A percentile compares a stretch with the other conserved stretches of the same genome.
Conservation (phyloP, 2,797 vertebrate species). For the Pitangus sulphuratus region DNA sequence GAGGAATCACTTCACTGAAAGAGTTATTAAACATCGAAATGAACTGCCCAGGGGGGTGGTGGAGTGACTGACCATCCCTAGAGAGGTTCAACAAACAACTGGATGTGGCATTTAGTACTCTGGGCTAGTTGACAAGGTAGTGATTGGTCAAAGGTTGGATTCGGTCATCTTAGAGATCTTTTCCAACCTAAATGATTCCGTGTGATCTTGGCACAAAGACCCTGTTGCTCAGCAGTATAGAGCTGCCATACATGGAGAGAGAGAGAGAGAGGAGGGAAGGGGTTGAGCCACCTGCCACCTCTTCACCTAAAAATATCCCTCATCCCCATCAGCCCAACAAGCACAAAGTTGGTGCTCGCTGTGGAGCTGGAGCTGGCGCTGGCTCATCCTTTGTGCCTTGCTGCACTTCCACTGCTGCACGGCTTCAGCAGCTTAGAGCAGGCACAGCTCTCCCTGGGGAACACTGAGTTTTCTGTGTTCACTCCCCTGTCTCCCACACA, state of each 20-base stretch:
- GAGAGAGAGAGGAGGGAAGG: background rate
- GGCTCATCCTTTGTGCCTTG: fast-evolving
- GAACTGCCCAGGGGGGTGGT: background rate
- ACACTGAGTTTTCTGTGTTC: conserved; percentile 17
- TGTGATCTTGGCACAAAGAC: background rate
- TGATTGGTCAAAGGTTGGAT: background rate
- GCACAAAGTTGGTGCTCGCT: fast-evolving
- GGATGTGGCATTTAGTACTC: fast-evolving
- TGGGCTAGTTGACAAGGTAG: background rate
- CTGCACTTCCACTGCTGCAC: background rate
- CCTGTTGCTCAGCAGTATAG: background rate
- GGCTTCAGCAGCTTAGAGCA: background rate
- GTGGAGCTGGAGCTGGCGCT: background rate
- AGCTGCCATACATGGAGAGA: background rate
- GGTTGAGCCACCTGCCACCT: background rate
- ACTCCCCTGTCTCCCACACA: conserved; percentile 27
- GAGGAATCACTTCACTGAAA: background rate
- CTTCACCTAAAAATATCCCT: background rate
- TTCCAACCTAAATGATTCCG: background rate
- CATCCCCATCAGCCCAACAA: background rate
- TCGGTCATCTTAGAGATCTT: background rate
- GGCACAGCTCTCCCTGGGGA: background rate
- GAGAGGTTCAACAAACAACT: background rate
- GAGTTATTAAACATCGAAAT: background rate
- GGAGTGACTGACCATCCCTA: background rate